Percentiles rank a stretch among this genome's conserved stretches.
Evolutionary conservation across 2,888 invertebrate genomes (phyloP).

Genomic region (Meiosimyza platycephala): DNA sequence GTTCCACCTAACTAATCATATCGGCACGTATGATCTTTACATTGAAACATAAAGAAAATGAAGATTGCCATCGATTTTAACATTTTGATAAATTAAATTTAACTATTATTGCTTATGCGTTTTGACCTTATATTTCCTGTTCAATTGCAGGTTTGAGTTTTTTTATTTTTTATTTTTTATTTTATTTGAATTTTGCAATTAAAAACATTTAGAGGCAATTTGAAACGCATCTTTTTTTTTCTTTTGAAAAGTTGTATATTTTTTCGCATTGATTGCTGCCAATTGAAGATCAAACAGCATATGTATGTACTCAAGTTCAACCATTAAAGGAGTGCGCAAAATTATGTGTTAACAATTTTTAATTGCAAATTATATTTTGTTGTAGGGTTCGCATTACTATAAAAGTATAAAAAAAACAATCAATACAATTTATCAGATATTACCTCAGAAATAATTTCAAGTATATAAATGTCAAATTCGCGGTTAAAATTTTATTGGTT

Average conservation of each 20-base stretch:
- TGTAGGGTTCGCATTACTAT: no score
- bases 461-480: no score
- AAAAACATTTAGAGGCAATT: neutral
- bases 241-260: neutral
- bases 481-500: no score
- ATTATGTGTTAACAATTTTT: no score
- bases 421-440: no score
- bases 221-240: neutral
- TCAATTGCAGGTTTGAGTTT: conserved; percentile 3
- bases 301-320: no score
- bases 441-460: no score
- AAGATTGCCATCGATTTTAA: neutral
- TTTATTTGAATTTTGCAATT: neutral
- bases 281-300: no score
- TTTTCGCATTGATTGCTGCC: no score
- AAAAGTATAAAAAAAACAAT: no score
- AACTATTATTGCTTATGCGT: conserved; percentile 9
- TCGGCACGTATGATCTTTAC: neutral
- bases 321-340: no score
- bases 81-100: conserved; percentile 6
- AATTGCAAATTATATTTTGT: no score
- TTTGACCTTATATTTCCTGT: conserved; percentile 24
- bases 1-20: neutral
- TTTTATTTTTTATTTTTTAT: neutral
- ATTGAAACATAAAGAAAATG: neutral